phyloP scores from a whole-genome alignment of 2,797 vertebrate species.

The Galago senegalensis region DNA sequence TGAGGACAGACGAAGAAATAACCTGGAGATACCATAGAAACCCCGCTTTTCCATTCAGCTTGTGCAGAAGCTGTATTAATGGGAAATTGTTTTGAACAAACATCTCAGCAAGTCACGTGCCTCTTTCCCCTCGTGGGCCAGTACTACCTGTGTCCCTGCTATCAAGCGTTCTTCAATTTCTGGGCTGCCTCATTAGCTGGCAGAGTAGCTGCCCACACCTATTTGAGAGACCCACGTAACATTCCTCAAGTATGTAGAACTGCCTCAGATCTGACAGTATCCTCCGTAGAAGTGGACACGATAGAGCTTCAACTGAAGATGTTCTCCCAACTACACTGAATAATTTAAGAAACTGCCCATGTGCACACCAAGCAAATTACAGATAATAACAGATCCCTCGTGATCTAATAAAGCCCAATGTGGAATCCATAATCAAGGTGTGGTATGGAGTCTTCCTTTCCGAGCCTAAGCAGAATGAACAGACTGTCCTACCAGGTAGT shows the following conservation, averaged over 20 bases:
- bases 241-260: slow-evolving; percentile 73
- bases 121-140: slow-evolving; percentile 75
- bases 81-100: slow-evolving; percentile 85
- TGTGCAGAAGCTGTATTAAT: slow-evolving; percentile 52
- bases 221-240: slow-evolving; percentile 83
- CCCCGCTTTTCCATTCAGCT: slow-evolving; percentile 45
- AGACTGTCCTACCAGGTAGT: neutral
- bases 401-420: slow-evolving; percentile 83
- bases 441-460: slow-evolving; percentile 84
- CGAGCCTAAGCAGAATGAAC: slow-evolving; percentile 84
- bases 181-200: slow-evolving; percentile 85
- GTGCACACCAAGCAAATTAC: slow-evolving; percentile 67
- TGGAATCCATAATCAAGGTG: slow-evolving; percentile 86
- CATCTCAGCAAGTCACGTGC: slow-evolving; percentile 80
- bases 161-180: slow-evolving; percentile 82
- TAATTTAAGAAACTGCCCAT: neutral
- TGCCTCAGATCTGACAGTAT: slow-evolving; percentile 76
- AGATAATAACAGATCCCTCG: slow-evolving; percentile 85
- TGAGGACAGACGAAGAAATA: slow-evolving; percentile 82
- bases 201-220: slow-evolving; percentile 81
- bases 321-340: neutral
- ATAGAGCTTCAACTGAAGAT: slow-evolving; percentile 60
- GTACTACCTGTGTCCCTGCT: slow-evolving; percentile 69
- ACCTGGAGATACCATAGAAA: slow-evolving; percentile 80
- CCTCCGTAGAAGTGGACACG: slow-evolving; percentile 13